Conservation (phyloP, 2,888 invertebrate species). For the Drosophila neonasuta region DNA sequence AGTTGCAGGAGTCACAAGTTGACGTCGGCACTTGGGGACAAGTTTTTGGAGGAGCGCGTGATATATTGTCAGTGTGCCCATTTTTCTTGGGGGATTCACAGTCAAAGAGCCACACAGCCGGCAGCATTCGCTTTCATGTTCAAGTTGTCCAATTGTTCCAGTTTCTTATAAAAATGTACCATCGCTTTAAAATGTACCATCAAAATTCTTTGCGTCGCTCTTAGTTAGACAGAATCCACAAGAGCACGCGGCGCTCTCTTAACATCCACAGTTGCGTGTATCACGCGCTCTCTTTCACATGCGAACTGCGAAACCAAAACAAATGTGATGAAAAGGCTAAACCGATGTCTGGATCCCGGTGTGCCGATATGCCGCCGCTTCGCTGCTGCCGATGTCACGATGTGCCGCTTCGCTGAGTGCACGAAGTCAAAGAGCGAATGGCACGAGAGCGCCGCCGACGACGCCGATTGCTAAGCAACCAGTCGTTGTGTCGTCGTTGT, state of each 20-base stretch:
- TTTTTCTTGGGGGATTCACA: slow-evolving; percentile 27
- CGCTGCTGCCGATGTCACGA: slow-evolving; percentile 4
- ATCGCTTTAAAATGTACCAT: slow-evolving; percentile 15
- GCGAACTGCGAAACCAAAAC: slow-evolving; percentile 79
- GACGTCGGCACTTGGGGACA: slow-evolving; percentile 11
- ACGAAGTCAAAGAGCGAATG: slow-evolving; percentile 43
- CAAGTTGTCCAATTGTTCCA: slow-evolving; percentile 59
- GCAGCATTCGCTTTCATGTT: slow-evolving; percentile 64
- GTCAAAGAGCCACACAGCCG: slow-evolving; percentile 10
- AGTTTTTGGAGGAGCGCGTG: slow-evolving; percentile 57
- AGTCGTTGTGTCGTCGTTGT: slow-evolving; percentile 37
- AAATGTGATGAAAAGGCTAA: slow-evolving; percentile 72
- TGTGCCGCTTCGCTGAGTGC: slow-evolving; percentile 46
- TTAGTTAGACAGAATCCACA: slow-evolving; percentile 62
- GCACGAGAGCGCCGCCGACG: slow-evolving; percentile 41
- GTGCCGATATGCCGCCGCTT: slow-evolving; percentile 22
- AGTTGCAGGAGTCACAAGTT: slow-evolving; percentile 5
- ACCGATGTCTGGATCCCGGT: slow-evolving; percentile 46
- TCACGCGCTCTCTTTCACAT: slow-evolving; percentile 13
- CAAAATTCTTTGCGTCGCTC: slow-evolving; percentile 32
- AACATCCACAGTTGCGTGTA: slow-evolving; percentile 52
- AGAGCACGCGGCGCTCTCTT: slow-evolving; percentile 46
- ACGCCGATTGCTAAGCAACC: slow-evolving; percentile 48
- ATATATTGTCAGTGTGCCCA: slow-evolving; percentile 73
- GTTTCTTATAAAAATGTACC: slow-evolving; percentile 30